Conservation (phyloP, 2,113 vertebrate genomes). For the Osmerus mordax region DNA sequence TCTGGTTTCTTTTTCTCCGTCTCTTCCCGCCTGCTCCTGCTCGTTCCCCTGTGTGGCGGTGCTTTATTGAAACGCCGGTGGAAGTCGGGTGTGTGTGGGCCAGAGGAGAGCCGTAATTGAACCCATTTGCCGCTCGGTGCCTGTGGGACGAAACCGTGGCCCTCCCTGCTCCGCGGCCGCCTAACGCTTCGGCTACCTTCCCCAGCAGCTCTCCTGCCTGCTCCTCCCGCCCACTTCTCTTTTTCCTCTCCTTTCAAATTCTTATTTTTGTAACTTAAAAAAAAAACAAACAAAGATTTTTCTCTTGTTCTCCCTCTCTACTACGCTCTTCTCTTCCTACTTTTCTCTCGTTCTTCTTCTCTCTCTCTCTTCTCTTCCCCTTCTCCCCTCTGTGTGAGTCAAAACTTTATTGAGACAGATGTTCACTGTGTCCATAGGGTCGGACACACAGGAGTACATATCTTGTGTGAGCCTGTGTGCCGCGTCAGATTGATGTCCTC, state of each 20-base stretch:
- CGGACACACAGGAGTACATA: conserved; percentile 33
- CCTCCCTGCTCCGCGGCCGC: conserved; percentile 60
- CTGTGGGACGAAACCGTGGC: conserved; percentile 70
- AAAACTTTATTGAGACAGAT: conserved; percentile 60
- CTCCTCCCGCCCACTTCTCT: conserved; percentile 7
- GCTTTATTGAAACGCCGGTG: conserved; percentile 67
- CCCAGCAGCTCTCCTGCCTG: conserved; percentile 45
- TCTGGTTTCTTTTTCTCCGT: conserved; percentile 6
- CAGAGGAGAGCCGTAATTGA: conserved; percentile 70
- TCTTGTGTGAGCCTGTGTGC: conserved; percentile 41
- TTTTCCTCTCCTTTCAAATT: conserved; percentile 9
- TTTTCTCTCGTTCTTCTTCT: not conserved
- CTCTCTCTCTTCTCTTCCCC: not conserved
- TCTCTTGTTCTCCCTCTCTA: no score
- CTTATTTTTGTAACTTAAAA: no score
- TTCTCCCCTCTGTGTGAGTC: conserved; percentile 22
- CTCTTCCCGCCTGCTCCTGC: conserved; percentile 30
- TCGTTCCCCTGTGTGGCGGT: conserved; percentile 47
- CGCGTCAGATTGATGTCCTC: conserved; percentile 52
- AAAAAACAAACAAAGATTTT: no score
- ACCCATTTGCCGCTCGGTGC: conserved; percentile 76
- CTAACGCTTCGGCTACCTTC: conserved; percentile 67
- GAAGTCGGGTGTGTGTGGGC: conserved; percentile 50
- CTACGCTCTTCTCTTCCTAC: conserved; percentile 1
- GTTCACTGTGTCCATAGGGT: conserved; percentile 50